A percentile compares a stretch with the other conserved stretches of the same genome.
phyloP scores from a whole-genome alignment of 2,113 vertebrate species.

The Triplophysa siluroides region DNA sequence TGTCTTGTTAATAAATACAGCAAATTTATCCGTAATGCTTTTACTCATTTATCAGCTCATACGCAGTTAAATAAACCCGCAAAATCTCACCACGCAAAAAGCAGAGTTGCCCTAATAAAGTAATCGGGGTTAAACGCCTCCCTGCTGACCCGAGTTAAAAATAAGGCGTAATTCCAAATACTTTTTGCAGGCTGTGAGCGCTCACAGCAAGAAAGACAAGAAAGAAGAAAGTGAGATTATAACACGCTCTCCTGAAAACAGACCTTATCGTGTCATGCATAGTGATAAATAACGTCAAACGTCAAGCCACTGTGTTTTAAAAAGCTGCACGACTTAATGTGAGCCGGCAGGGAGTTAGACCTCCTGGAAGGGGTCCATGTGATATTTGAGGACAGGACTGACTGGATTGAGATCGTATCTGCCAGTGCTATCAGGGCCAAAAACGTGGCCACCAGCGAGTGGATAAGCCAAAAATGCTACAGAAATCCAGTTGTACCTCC shows the following conservation, averaged over 20 bases:
- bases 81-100: constrained; percentile 71
- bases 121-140: constrained; percentile 71
- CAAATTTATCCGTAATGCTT: constrained; percentile 42
- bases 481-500: constrained; percentile 72
- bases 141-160: constrained; percentile 67
- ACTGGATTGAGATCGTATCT: constrained; percentile 68
- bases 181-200: constrained; percentile 58
- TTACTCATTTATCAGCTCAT: constrained; percentile 51
- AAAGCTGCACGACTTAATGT: constrained; percentile 52
- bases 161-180: constrained; percentile 62
- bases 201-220: constrained; percentile 31
- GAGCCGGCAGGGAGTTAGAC: constrained; percentile 54
- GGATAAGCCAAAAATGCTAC: constrained; percentile 59
- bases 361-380: constrained; percentile 67
- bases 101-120: constrained; percentile 54
- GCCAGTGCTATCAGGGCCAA: constrained; percentile 71
- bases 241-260: no score
- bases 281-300: constrained; percentile 19
- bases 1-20: constrained; percentile 47
- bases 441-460: constrained; percentile 66
- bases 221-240: neutral
- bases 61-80: constrained; percentile 75
- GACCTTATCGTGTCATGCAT: neutral
- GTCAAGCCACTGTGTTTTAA: constrained; percentile 45
- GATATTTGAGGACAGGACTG: constrained; percentile 71